phyloP scores from a whole-genome alignment of 1,140 invertebrate species.

The Acromyrmex heyeri region DNA sequence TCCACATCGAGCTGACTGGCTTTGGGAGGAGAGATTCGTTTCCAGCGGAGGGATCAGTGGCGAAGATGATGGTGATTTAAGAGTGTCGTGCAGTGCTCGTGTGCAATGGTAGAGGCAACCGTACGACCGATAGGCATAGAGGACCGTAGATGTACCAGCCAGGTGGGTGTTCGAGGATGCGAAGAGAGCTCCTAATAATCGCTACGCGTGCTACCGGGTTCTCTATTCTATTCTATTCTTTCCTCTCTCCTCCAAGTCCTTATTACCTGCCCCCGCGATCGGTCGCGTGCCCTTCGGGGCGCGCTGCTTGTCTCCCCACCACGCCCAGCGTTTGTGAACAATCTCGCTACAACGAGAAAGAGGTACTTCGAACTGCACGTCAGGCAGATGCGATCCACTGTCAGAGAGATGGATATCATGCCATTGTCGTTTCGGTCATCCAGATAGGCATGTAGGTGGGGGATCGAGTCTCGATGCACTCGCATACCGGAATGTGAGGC shows the following conservation, averaged over 20 bases:
- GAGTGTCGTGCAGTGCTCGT: constrained; percentile 79
- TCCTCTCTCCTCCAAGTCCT: too few relatives aligned
- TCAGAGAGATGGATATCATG: constrained; percentile 28
- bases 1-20: constrained; percentile 10
- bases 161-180: constrained; percentile 78
- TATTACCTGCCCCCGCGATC: background rate
- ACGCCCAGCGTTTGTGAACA: constrained; percentile 68
- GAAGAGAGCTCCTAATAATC: constrained; percentile 3
- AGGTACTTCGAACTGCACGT: constrained; percentile 36
- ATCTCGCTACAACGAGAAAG: constrained; percentile 26
- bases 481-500: background rate
- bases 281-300: constrained; percentile 47
- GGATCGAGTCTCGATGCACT: constrained; percentile 6
- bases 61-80: constrained; percentile 79
- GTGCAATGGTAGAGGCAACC: constrained; percentile 83
- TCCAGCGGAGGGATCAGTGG: constrained; percentile 55
- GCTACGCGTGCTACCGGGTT: background rate
- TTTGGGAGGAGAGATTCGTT: background rate
- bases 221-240: background rate
- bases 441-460: constrained; percentile 13
- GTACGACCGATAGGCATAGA: constrained; percentile 72
- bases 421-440: constrained; percentile 20
- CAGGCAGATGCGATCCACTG: constrained; percentile 17
- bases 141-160: constrained; percentile 85
- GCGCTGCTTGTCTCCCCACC: constrained; percentile 66